Evolutionary conservation across 37 sponge, comb jelly and placozoan genomes (phyloP).

Genomic region (Amphimedon queenslandica): DNA sequence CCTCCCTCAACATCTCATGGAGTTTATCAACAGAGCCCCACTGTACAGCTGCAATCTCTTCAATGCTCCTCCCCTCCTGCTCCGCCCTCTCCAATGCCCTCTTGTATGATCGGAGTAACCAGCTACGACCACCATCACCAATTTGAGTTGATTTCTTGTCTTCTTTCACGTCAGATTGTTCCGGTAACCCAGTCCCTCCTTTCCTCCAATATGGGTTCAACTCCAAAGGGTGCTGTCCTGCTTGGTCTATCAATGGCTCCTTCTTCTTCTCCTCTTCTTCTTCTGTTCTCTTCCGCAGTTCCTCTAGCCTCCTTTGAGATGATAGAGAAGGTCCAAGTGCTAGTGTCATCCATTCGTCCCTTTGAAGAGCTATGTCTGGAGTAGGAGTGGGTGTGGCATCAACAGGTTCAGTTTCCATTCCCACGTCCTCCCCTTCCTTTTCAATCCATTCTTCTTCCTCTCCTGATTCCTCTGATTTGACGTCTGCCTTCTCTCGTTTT

Average conservation of each 20-base stretch:
- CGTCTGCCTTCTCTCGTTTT: background rate
- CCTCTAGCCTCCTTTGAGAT: background rate
- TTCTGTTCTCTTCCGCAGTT: background rate
- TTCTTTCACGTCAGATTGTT: background rate
- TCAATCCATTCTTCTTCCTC: slow-evolving; percentile 42
- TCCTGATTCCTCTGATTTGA: background rate
- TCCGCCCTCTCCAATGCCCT: slow-evolving; percentile 66
- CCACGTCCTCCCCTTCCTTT: background rate
- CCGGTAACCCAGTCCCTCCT: slow-evolving; percentile 71
- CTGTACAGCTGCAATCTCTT: slow-evolving; percentile 51
- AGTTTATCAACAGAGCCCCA: slow-evolving; percentile 76
- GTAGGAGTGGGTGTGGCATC: background rate
- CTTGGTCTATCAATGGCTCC: slow-evolving; percentile 16
- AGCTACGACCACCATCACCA: slow-evolving; percentile 63
- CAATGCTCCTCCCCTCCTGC: slow-evolving; percentile 17
- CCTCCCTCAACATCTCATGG: slow-evolving; percentile 28
- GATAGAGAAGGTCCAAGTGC: slow-evolving; percentile 12
- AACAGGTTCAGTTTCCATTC: background rate
- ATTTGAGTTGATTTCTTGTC: background rate
- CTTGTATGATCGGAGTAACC: slow-evolving; percentile 70
- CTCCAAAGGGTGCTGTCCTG: slow-evolving; percentile 71
- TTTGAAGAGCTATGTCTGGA: background rate
- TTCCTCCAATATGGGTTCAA: slow-evolving; percentile 87
- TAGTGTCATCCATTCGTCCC: slow-evolving; percentile 51
- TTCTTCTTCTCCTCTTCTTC: slow-evolving; percentile 3